Conservation (phyloP, 2,797 vertebrate genomes). For the Pyrocephalus nanus region DNA sequence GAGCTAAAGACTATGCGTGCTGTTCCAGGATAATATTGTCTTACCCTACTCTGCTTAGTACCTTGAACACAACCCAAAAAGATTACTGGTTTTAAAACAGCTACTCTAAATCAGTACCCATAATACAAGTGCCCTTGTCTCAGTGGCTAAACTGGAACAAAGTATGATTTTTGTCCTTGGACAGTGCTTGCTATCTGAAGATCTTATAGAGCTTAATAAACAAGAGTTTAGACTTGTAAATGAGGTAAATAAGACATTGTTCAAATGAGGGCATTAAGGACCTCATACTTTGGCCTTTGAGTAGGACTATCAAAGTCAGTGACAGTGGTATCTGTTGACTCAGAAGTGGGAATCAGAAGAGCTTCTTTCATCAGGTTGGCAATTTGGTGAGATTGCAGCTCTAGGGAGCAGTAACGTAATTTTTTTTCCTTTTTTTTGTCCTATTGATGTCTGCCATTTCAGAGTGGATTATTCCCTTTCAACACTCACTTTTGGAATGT, state of each 20-base stretch:
- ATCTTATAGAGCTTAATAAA: neutral
- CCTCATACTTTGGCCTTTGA: neutral
- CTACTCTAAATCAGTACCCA: neutral
- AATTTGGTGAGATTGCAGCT: neutral
- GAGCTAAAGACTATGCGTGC: neutral
- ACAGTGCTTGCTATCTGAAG: neutral
- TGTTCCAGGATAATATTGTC: slow-evolving; percentile 11
- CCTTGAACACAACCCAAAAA: slow-evolving; percentile 4
- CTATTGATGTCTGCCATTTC: neutral
- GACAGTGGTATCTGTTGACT: neutral
- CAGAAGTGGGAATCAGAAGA: neutral
- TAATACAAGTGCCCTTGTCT: neutral
- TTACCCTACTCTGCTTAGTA: neutral
- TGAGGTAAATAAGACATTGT: neutral
- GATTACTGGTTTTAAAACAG: slow-evolving; percentile 1
- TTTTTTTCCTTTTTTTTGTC: neutral
- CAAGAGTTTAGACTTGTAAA: neutral
- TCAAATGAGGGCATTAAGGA: neutral
- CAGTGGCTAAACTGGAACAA: neutral
- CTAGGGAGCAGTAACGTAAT: neutral
- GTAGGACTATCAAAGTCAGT: neutral
- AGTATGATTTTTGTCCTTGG: neutral
- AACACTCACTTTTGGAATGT: neutral
- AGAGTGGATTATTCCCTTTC: neutral
- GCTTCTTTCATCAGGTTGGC: neutral